Conservation (phyloP, 2,888 invertebrate species). For the Galeopsomyia nigrocyanea region DNA sequence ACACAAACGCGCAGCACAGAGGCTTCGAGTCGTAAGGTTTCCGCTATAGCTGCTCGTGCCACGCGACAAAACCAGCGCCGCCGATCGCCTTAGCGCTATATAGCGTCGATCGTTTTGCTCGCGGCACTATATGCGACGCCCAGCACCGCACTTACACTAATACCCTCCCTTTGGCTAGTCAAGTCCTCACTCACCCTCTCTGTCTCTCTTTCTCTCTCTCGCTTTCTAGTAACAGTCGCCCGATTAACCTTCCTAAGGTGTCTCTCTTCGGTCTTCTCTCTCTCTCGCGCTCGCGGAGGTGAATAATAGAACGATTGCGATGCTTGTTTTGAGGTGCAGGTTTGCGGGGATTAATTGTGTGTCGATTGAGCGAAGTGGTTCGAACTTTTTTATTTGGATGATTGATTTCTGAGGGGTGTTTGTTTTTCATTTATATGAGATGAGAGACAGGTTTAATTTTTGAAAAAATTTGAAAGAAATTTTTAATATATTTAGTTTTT, state of each 20-base stretch:
- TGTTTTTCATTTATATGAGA: no score
- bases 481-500: no score
- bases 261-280: conserved; percentile 49
- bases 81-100: conserved; percentile 64
- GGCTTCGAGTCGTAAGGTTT: conserved; percentile 60
- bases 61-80: conserved; percentile 66
- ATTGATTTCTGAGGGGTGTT: no score
- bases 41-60: conserved; percentile 65
- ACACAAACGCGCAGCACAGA: not conserved
- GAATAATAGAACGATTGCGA: no score
- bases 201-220: not conserved
- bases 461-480: no score
- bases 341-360: no score
- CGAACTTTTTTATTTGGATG: no score
- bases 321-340: no score
- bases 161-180: not conserved
- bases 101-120: conserved; percentile 66
- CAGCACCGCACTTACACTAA: conserved; percentile 31
- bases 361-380: no score
- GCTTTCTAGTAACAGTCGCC: not conserved
- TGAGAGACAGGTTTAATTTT: no score
- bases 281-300: no score
- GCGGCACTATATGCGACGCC: not conserved
- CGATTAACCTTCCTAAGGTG: conserved; percentile 46
- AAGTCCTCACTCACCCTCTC: no score